These are phyloP conservation scores for Orthonevra nobilis DNA, from an alignment of 2,888 invertebrate species.

Conservation along the genomic window DNA sequence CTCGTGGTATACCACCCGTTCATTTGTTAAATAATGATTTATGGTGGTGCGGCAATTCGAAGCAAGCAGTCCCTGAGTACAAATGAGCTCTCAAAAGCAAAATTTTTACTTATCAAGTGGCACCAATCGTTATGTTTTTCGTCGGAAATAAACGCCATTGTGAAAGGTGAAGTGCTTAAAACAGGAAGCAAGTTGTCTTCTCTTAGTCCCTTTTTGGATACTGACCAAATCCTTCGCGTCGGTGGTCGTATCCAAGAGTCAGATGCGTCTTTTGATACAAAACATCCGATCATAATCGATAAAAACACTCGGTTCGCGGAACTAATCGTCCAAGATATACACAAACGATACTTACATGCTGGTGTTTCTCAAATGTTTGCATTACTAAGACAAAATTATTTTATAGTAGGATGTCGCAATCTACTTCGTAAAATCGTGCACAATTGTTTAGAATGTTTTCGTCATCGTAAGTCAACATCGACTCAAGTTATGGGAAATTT, in stretches of 20 bases:
- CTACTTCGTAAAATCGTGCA: background rate
- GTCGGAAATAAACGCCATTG: background rate
- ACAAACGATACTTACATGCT: too few species aligned
- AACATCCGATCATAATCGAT: background rate
- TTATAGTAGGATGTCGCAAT: background rate
- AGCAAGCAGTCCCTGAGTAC: background rate
- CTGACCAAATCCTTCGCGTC: background rate
- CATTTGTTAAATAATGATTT: slow-evolving; percentile 4
- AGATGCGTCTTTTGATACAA: background rate
- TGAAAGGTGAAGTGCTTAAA: background rate
- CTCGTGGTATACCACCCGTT: slow-evolving; percentile 35
- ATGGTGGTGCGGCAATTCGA: slow-evolving; percentile 22
- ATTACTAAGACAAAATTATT: background rate
- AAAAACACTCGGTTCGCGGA: background rate
- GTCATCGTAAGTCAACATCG: background rate
- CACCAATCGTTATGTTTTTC: background rate
- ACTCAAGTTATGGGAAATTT: slow-evolving; percentile 16
- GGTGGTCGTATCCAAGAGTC: slow-evolving; percentile 1
- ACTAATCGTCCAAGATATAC: background rate
- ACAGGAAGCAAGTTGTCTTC: background rate
- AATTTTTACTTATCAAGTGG: background rate
- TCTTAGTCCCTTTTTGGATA: background rate
- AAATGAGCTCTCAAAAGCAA: background rate
- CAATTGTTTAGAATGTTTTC: slow-evolving; percentile 11
- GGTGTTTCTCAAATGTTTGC: background rate